Evolutionary conservation across 92 coral and sea anemone genomes (phyloP).

Genomic region (Zoanthus gigantus): DNA sequence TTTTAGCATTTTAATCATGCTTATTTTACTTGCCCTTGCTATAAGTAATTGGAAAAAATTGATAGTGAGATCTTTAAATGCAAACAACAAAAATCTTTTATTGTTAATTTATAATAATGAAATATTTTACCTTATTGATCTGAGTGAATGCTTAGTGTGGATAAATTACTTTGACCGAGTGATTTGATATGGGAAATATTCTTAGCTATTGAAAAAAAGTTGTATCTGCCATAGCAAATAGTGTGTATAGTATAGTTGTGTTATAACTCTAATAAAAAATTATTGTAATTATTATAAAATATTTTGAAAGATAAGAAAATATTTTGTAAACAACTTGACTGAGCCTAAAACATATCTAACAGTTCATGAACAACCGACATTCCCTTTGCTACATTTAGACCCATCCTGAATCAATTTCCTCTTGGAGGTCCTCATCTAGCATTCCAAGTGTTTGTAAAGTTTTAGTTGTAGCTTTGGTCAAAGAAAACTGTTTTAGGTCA

Average conservation of each 20-base stretch:
- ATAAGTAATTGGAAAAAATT: neutral
- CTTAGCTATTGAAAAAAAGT: neutral
- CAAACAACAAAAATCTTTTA: neutral
- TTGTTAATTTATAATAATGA: neutral
- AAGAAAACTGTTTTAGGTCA: neutral
- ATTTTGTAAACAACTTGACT: constrained; percentile 3
- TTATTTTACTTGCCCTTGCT: neutral
- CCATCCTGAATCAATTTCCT: constrained; percentile 1
- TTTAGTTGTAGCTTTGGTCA: neutral
- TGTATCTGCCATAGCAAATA: neutral
- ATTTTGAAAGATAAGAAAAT: neutral
- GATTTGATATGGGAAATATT: neutral
- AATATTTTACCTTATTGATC: no score
- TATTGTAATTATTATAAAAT: neutral
- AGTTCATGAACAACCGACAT: constrained; percentile 9
- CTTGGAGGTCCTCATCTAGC: constrained; percentile 20
- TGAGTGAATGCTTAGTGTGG: neutral
- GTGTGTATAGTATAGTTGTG: neutral
- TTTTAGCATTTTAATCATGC: neutral
- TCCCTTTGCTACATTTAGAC: constrained; percentile 5
- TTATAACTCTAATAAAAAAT: neutral
- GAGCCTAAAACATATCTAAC: constrained; percentile 2
- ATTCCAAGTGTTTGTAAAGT: neutral
- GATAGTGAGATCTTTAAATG: neutral
- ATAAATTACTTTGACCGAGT: neutral